phyloP scores from a whole-genome alignment of 2,797 vertebrate genomes.

The Nannoperca australis region DNA sequence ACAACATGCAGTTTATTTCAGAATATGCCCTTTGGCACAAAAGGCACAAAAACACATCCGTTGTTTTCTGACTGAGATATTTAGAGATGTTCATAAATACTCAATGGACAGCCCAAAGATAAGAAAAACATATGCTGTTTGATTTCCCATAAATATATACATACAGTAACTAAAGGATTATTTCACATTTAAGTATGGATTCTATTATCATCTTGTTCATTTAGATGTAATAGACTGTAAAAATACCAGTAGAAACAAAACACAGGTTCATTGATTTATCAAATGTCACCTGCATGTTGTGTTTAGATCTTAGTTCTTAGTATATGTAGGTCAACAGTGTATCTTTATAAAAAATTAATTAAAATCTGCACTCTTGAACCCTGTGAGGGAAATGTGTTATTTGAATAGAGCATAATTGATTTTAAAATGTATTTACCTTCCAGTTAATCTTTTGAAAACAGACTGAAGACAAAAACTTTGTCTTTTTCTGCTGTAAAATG shows the following conservation, averaged over 20 bases:
- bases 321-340: slow-evolving; percentile 57
- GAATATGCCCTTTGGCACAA: slow-evolving; percentile 42
- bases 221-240: neutral
- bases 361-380: slow-evolving; percentile 34
- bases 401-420: slow-evolving; percentile 25
- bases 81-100: slow-evolving; percentile 38
- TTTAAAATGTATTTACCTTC: slow-evolving; percentile 27
- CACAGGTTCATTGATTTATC: neutral
- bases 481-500: slow-evolving; percentile 25
- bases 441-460: slow-evolving; percentile 20
- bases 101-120: slow-evolving; percentile 18
- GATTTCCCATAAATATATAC: slow-evolving; percentile 33
- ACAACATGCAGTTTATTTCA: slow-evolving; percentile 45
- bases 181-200: slow-evolving; percentile 15
- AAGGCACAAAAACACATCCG: slow-evolving; percentile 47
- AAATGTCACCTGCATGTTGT: slow-evolving; percentile 23
- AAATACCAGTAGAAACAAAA: slow-evolving; percentile 3
- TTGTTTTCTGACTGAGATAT: slow-evolving; percentile 48
- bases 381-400: slow-evolving; percentile 33
- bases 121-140: slow-evolving; percentile 22
- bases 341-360: slow-evolving; percentile 57
- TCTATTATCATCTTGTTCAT: slow-evolving; percentile 25
- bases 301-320: slow-evolving; percentile 30
- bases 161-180: slow-evolving; percentile 2
- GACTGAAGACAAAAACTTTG: slow-evolving; percentile 16